phyloP scores from a whole-genome alignment of 2,113 vertebrate genomes.

The Pangasianodon gigas region DNA sequence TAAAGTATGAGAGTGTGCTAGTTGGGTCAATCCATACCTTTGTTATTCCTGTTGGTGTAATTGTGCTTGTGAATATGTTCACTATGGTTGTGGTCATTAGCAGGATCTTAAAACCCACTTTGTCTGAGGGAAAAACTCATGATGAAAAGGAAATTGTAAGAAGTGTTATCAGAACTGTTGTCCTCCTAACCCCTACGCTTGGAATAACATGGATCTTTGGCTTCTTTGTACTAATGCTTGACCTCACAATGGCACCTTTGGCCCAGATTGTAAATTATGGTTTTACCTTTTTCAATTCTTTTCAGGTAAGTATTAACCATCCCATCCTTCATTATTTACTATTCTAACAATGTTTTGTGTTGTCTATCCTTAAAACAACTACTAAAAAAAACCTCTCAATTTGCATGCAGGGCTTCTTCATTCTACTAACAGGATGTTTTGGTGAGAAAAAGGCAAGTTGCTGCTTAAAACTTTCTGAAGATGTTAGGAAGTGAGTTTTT shows the following conservation, averaged over 20 bases:
- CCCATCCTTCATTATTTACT: background rate
- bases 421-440: conserved; percentile 70
- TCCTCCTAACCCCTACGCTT: conserved; percentile 74
- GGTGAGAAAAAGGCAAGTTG: conserved; percentile 70
- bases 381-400: background rate
- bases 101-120: conserved; percentile 78
- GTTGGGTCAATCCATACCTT: conserved; percentile 81
- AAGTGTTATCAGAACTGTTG: conserved; percentile 68
- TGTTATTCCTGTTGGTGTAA: conserved; percentile 76
- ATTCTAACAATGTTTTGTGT: background rate
- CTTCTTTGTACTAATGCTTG: conserved; percentile 55
- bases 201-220: conserved; percentile 76
- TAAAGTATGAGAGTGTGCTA: conserved; percentile 68
- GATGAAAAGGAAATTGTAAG: conserved; percentile 63
- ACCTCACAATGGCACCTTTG: background rate
- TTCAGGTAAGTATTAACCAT: conserved; percentile 67
- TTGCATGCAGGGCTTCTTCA: conserved; percentile 72
- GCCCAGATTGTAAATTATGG: conserved; percentile 59
- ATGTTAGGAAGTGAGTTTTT: background rate
- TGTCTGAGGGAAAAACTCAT: background rate
- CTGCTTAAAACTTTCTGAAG: background rate
- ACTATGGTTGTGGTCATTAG: conserved; percentile 81
- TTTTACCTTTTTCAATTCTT: conserved; percentile 70
- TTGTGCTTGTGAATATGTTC: conserved; percentile 81
- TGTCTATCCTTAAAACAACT: background rate